These are phyloP conservation scores for Andrena chrysosceles DNA, from an alignment of 2,888 invertebrate species.

Conservation along the genomic window DNA sequence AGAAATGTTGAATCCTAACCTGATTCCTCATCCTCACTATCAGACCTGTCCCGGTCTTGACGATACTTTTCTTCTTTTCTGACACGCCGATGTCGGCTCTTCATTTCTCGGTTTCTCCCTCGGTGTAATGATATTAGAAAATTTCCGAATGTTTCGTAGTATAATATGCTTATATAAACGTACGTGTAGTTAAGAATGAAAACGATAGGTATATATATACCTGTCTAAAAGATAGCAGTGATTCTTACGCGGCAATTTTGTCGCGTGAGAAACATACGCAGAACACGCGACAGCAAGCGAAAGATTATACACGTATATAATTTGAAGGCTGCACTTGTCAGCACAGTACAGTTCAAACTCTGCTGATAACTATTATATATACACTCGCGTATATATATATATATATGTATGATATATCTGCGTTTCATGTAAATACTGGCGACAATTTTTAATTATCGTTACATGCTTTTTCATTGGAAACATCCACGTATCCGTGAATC, in stretches of 20 bases:
- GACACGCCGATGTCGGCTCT: slow-evolving; percentile 77
- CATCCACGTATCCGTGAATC: background rate
- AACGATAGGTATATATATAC: background rate
- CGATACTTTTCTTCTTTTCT: slow-evolving; percentile 82
- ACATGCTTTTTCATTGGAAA: slow-evolving; percentile 21
- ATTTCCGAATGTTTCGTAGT: slow-evolving; percentile 15
- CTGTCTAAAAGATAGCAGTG: background rate
- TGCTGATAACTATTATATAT: background rate
- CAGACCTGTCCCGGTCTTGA: slow-evolving; percentile 80
- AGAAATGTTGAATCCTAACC: slow-evolving; percentile 48
- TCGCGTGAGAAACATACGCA: too few relatives aligned
- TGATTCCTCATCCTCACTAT: slow-evolving; percentile 77
- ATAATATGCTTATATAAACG: background rate
- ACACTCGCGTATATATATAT: background rate
- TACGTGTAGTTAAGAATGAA: too few relatives aligned
- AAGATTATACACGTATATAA: too few relatives aligned
- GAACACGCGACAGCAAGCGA: too few relatives aligned
- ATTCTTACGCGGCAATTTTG: too few relatives aligned
- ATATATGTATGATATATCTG: background rate
- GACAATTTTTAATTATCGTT: background rate
- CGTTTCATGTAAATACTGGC: background rate
- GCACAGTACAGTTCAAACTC: slow-evolving; percentile 1
- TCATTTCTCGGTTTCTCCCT: slow-evolving; percentile 72
- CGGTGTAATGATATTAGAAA: slow-evolving; percentile 72
- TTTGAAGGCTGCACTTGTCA: background rate